phyloP scores from a whole-genome alignment of 2,113 vertebrate species.

The Thoracochromis brauschi region DNA sequence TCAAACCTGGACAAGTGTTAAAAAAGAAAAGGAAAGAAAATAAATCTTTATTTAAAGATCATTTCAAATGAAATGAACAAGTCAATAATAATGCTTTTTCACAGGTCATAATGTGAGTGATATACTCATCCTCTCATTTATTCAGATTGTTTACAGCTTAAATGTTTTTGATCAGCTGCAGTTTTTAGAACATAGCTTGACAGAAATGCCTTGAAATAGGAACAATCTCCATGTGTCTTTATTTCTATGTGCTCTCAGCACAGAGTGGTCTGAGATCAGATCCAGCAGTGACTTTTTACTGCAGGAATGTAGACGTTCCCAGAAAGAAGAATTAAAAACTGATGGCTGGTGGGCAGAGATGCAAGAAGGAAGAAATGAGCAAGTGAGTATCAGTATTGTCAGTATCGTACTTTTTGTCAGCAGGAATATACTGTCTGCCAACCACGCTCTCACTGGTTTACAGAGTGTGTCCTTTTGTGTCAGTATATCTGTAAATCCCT shows the following conservation, averaged over 20 bases:
- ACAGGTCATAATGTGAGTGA: neutral
- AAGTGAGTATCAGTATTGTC: neutral
- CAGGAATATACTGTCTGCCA: neutral
- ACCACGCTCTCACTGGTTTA: neutral
- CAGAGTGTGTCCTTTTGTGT: neutral
- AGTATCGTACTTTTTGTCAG: neutral
- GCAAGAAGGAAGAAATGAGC: neutral
- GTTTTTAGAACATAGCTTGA: neutral
- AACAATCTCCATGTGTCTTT: constrained; percentile 53
- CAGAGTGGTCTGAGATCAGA: constrained; percentile 32
- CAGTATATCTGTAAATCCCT: constrained; percentile 27
- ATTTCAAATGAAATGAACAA: neutral
- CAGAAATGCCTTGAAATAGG: neutral
- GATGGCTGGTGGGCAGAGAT: neutral
- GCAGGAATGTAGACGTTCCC: constrained; percentile 45
- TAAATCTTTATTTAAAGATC: neutral
- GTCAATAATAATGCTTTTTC: neutral
- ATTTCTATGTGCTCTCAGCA: constrained; percentile 24
- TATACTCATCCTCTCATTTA: neutral
- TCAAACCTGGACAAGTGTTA: neutral
- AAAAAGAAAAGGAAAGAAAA: neutral
- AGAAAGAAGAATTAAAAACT: neutral
- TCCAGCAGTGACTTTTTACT: constrained; percentile 49
- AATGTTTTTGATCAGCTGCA: neutral
- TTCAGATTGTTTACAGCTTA: neutral